A percentile compares a stretch with the other conserved stretches of the same genome.
Conservation (phyloP, 2,797 vertebrate species). For the Mormyrops boulengeri region DNA sequence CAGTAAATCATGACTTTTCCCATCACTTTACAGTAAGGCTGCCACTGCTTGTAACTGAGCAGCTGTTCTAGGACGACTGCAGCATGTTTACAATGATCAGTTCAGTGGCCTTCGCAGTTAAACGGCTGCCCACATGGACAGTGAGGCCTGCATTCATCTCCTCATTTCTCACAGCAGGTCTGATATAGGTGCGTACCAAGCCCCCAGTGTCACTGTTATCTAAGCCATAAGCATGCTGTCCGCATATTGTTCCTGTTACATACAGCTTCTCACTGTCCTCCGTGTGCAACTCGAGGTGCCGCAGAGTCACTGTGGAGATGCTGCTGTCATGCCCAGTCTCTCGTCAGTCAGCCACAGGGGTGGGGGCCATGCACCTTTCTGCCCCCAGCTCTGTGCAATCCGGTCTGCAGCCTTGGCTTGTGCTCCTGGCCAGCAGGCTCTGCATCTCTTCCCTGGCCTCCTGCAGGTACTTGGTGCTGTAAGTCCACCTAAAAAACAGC, state of each 20-base stretch:
- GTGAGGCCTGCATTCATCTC: not conserved
- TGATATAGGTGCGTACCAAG: not conserved
- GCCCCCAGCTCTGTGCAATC: not conserved
- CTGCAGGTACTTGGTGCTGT: constrained; percentile 56
- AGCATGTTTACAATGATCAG: not conserved
- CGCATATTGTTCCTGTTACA: not conserved
- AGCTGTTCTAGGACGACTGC: not conserved
- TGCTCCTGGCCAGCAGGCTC: constrained; percentile 53
- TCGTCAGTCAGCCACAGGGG: not conserved
- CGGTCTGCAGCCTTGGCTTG: constrained; percentile 23
- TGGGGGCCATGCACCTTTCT: not conserved
- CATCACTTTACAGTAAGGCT: not conserved
- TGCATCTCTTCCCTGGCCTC: constrained; percentile 61
- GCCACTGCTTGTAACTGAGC: not conserved
- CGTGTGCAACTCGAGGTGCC: not conserved
- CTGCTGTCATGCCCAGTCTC: not conserved
- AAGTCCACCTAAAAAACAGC: constrained; percentile 74
- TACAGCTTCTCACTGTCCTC: not conserved
- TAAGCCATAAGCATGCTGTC: not conserved
- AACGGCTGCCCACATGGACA: not conserved
- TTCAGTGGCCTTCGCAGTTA: not conserved
- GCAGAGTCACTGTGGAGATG: not conserved
- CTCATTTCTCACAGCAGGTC: not conserved
- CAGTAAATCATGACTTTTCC: not conserved
- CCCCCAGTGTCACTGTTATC: not conserved